A percentile compares a stretch with the other conserved stretches of the same genome.
Evolutionary conservation across 2,888 invertebrate species (phyloP).

Genomic region (Mamestra brassicae): DNA sequence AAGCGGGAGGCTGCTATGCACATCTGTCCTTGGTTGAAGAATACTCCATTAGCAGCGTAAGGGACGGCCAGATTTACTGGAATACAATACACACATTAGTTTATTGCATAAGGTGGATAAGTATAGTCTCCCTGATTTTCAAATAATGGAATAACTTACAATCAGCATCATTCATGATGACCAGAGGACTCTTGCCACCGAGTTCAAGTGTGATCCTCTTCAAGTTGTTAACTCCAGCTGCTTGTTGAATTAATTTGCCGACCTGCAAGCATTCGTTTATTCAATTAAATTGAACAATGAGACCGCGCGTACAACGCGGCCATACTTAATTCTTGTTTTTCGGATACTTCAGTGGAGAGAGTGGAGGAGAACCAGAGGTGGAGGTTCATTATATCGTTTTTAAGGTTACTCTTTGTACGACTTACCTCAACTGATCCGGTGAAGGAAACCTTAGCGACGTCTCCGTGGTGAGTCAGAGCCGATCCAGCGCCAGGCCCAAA

Average conservation of each 20-base stretch:
- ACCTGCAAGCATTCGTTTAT: constrained; percentile 73
- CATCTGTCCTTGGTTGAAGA: constrained; percentile 69
- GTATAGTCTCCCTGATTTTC: background rate
- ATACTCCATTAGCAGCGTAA: constrained; percentile 65
- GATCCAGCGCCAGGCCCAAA: constrained; percentile 95
- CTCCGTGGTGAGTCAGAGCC: constrained; percentile 93
- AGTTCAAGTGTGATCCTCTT: constrained; percentile 96
- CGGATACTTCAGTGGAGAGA: too few species aligned
- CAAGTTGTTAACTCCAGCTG: constrained; percentile 94
- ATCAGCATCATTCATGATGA: constrained; percentile 95
- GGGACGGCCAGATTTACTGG: constrained; percentile 66
- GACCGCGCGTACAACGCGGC: background rate
- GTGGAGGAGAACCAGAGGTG: background rate
- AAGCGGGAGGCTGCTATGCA: constrained; percentile 71
- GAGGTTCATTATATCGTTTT: background rate
- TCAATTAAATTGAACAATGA: background rate
- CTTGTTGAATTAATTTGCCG: constrained; percentile 91
- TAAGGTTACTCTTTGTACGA: too few species aligned
- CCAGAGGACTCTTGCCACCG: constrained; percentile 96
- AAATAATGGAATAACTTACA: constrained; percentile 87
- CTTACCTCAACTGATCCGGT: constrained; percentile 82
- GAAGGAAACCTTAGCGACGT: constrained; percentile 97
- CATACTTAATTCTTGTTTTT: background rate
- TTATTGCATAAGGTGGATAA: too few species aligned
- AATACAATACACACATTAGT: constrained; percentile 14